Evolutionary conservation across 1,140 invertebrate species (phyloP).

Genomic region (Mactra quadrangularis): DNA sequence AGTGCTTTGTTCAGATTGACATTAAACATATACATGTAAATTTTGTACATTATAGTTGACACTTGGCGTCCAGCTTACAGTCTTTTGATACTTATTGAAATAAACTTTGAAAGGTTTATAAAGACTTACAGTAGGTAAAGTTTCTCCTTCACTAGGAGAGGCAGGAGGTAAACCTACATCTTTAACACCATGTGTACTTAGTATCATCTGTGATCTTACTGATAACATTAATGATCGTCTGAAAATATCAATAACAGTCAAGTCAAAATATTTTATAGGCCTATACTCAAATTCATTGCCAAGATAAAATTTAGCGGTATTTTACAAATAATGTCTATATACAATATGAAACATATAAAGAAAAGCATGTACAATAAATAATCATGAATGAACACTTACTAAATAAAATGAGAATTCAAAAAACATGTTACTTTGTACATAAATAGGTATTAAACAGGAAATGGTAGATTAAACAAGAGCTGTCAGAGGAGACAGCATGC

Average conservation of each 20-base stretch:
- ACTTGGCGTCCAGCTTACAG: too few relatives aligned
- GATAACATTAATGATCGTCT: slow-evolving; percentile 76
- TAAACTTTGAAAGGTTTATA: too few relatives aligned
- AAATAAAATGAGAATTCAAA: neutral
- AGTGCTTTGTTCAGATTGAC: too few relatives aligned
- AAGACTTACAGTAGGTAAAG: slow-evolving; percentile 23
- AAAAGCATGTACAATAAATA: neutral
- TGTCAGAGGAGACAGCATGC: too few relatives aligned
- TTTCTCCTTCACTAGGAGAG: slow-evolving; percentile 76
- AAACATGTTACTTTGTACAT: too few relatives aligned
- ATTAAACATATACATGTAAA: too few relatives aligned
- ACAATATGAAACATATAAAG: too few relatives aligned
- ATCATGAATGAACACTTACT: neutral
- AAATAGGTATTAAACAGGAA: too few relatives aligned
- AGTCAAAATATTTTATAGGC: neutral
- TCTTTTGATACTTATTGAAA: too few relatives aligned
- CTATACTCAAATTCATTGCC: neutral
- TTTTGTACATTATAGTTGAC: too few relatives aligned
- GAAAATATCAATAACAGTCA: slow-evolving; percentile 49
- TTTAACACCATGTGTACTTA: slow-evolving; percentile 71
- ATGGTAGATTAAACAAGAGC: too few relatives aligned
- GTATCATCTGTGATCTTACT: slow-evolving; percentile 73
- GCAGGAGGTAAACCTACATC: slow-evolving; percentile 77
- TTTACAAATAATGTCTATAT: too few relatives aligned
- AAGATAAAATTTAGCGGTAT: neutral